Evolutionary conservation across 2,888 invertebrate genomes (phyloP), one percentile per base, ranked within the genome.

Genomic region (Melieria picta): DNA sequence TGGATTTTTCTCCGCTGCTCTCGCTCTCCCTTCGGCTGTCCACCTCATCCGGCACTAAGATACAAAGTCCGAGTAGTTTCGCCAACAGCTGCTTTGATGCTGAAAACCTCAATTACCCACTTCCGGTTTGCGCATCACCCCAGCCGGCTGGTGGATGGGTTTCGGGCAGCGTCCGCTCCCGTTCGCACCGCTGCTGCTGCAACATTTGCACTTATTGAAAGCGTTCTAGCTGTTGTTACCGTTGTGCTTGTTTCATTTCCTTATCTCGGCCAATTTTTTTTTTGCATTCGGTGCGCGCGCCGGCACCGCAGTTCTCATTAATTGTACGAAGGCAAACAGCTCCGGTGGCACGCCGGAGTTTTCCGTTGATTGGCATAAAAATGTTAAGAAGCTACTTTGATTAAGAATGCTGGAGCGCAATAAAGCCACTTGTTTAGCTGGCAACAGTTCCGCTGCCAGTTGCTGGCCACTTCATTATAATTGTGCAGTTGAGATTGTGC

Each of bases 341-440:
- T 2, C 43, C 16, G 43, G 48, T 50, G 45, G 5, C 43, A 52
- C 13, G 10, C 45, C 60, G 10, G 60, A 43, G 50, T 61, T 52
- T 60, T 52, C 45, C 60, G 60, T 60, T 67, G 50, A 67, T 60
- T 67, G 60, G 52, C 10, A 30, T 56, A 65, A 46, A 50, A 50
- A 52, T 63, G 43, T 47, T 63, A 69, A 69, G 63, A 30, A 63
- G 69, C 48, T 47, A 69, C 48, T 69, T 55, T 69, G 56, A 69
- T 69, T 48, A 69, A 63, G 56, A 47, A 57, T 48, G 47, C 69
- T 69, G 62, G 48, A 69, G 48, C 46, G 16, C 42, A n/a, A 52
- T 52, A 52, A 52, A 52, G 52, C 52, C 52, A 50, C 50, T 52
- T 52, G 52, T 52, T 5, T 62, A 47, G 47, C 56, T 63, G 57